Conservation (phyloP, 2,888 invertebrate genomes). For the Linyphia triangularis region DNA sequence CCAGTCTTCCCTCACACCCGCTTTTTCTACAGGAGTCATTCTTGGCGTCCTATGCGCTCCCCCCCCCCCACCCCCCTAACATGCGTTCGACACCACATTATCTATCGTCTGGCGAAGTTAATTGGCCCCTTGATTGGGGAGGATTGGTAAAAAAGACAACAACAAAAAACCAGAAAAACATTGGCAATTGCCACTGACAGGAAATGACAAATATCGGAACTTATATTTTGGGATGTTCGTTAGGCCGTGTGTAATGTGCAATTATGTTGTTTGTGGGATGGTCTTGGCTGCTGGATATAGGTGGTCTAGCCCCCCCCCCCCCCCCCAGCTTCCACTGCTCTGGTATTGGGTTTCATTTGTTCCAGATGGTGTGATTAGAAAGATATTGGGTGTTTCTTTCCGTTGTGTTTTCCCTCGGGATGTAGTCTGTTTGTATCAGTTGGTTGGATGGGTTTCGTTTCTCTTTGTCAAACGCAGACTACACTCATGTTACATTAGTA, state of each 20-base stretch:
- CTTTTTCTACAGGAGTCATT: neutral
- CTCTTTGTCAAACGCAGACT: too few relatives aligned
- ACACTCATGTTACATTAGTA: too few relatives aligned
- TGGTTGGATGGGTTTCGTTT: too few relatives aligned
- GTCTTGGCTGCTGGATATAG: too few relatives aligned
- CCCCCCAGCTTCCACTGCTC: too few relatives aligned
- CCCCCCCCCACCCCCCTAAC: neutral
- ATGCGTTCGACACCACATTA: neutral
- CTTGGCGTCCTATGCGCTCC: neutral
- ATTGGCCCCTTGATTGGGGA: constrained; percentile 13
- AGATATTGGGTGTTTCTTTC: too few relatives aligned
- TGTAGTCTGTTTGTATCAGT: too few relatives aligned
- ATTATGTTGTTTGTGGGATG: neutral
- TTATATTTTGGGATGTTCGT: neutral
- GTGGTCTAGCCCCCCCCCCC: too few relatives aligned
- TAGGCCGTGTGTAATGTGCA: neutral
- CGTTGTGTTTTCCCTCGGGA: too few relatives aligned
- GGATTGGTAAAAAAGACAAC: neutral
- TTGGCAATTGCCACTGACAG: constrained; percentile 11
- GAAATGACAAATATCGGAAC: constrained; percentile 42
- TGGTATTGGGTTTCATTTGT: too few relatives aligned
- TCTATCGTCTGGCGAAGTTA: neutral
- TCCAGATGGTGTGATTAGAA: too few relatives aligned
- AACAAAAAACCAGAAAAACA: neutral
- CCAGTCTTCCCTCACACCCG: neutral